Base-by-base conservation (phyloP, 1,140 invertebrate species). In the Alviniconcha marisindica region DNA sequence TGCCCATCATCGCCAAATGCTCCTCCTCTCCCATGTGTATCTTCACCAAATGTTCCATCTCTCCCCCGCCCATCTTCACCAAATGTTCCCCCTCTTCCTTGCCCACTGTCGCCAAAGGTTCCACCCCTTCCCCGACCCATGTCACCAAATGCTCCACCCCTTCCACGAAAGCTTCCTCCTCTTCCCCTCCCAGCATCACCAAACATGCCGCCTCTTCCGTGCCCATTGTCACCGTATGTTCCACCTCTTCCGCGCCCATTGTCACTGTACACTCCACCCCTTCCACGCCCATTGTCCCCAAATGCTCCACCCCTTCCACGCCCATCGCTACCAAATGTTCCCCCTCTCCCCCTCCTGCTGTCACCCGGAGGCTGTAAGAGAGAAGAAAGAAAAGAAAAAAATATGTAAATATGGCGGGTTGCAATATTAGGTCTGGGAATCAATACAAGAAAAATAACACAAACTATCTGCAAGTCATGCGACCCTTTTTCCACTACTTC, bases 41-140 rank as follows among this genome's bases (percentile, higher is more conserved):
- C 63, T 38, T 82, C 83, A 21, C 1, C 31, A 40, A 71, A 71
- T 0, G 38, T 2, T 24, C 15, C 69, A 40, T 36, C 69, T 33
- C 14, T 71, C 40, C 36, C 69, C 21, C 31, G 69, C 14, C 69
- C 69, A 14, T 24, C 36, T 38, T 71, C 69, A 71, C 18, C 36
- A 28, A 33, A 66, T 0, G 36, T 2, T 40, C 69, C 36, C 3
- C 69, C 69, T 28, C 14, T 40, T 40, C 36, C 69, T 40, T 15
- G 14, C 24, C 7, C 36, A 40, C 69, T 24, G 33, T 71, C 69
- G 18, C 40, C 69, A 42, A 36, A 71, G 15, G 14, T 18, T 33
- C 81, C 42, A 14, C 31, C 28, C 60, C 83, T 83, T n/a, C 82
- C 85, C 18, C 86, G 40, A 24, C 80, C 83, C 33, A 76, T 63